Percentiles rank a stretch among this genome's conserved stretches.
Conservation (phyloP, 2,888 invertebrate genomes). For the Lycaena phlaeas region DNA sequence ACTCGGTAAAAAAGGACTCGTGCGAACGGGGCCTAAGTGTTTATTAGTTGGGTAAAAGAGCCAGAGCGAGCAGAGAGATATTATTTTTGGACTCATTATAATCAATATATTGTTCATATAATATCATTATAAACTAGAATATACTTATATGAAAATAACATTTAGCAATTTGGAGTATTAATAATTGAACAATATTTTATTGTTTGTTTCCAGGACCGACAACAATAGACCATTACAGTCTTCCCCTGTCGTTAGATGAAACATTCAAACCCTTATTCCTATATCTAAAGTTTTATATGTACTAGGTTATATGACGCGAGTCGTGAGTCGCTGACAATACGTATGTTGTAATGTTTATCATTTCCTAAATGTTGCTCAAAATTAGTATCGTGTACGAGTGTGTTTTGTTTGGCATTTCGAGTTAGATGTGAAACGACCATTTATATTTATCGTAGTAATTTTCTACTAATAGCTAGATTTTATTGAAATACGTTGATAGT, state of each 20-base stretch:
- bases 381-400: slow-evolving; percentile 36
- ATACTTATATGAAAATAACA: too few relatives aligned
- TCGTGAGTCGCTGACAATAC: slow-evolving; percentile 66
- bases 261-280: slow-evolving; percentile 64
- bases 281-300: slow-evolving; percentile 63
- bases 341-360: slow-evolving; percentile 49
- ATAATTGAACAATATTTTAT: too few relatives aligned
- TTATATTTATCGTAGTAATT: slow-evolving; percentile 8
- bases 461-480: slow-evolving; percentile 12
- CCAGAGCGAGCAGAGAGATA: too few relatives aligned
- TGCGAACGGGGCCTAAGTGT: too few relatives aligned
- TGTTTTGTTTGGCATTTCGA: slow-evolving; percentile 25
- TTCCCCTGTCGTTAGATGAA: slow-evolving; percentile 65
- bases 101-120: too few relatives aligned
- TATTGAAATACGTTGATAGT: slow-evolving; percentile 9
- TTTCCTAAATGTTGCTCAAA: slow-evolving; percentile 59
- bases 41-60: too few relatives aligned
- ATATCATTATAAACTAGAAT: too few relatives aligned
- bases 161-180: too few relatives aligned
- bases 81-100: too few relatives aligned
- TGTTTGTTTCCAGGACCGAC: slow-evolving; percentile 46
- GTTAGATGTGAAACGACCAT: slow-evolving; percentile 20
- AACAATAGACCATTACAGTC: slow-evolving; percentile 67
- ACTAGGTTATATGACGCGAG: slow-evolving; percentile 37
- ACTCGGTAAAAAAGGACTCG: too few relatives aligned